Evolutionary conservation across 1,140 invertebrate genomes (phyloP), one percentile per base, ranked within the genome.

Genomic region (Microplitis demolitor): DNA sequence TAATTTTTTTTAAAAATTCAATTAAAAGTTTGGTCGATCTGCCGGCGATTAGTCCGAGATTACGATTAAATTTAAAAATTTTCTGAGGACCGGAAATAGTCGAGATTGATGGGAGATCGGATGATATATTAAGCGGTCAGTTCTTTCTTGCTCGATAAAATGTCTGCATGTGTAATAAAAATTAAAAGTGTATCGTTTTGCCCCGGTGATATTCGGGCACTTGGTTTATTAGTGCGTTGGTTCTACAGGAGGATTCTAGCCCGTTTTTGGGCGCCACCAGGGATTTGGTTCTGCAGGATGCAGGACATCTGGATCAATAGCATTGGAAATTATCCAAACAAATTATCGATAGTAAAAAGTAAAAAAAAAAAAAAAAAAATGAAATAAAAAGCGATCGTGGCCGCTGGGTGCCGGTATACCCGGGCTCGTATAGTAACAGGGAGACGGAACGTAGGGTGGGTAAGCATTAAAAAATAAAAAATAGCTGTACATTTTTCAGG

Each of bases 401-500:
- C 34, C 50, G 56, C 37, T 14, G 24, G 16, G 54, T 11, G 9
- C 13, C 37, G 50, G n/a, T 54, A 9, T 69, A 76, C 63, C 68
- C 74, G 53, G 82, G 80, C 78, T 83, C 81, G 84, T 84, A 83
- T 86, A 86, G 84, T 85, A 83, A 81, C 83, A 84, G 82, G 84
- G 80, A 85, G 80, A 85, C 79, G 74, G 75, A 76, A 45, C 6
- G 39, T 24, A 45, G 39, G 80, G 78, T 78, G 76, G 77, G 79
- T 79, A 81, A 83, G 85, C 85, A 87, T 87, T 87, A 87, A 87
- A 86, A 86, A 86, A 87, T 87, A 87, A 87, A 87, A 87, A 87
- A 87, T 87, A 85, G 85, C 85, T 81, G 84, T 86, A 87, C 86
- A 87, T 87, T 87, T 87, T 87, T 87, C 86, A 87, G 83, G 85